A percentile compares a stretch with the other conserved stretches of the same genome.
Evolutionary conservation across 2,888 invertebrate species (phyloP).

Genomic region (Baronia brevicornis): DNA sequence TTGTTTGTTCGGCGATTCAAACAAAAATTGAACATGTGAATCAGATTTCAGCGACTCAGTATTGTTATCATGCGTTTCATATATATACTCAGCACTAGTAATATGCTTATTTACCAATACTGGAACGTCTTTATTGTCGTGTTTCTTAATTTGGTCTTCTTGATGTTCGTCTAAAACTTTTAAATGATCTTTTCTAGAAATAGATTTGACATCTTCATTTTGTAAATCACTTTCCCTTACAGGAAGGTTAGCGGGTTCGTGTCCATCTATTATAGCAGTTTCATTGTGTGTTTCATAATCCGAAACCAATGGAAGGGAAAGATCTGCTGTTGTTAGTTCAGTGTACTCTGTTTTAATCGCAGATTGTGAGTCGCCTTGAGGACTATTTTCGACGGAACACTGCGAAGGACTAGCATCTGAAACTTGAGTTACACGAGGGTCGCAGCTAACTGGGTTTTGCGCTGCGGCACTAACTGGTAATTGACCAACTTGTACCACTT

Average conservation of each 20-base stretch:
- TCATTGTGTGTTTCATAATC: slow-evolving; percentile 47
- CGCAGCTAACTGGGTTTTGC: slow-evolving; percentile 64
- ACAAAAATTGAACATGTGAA: slow-evolving; percentile 19
- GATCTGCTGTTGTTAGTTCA: slow-evolving; percentile 62
- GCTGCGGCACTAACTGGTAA: slow-evolving; percentile 61
- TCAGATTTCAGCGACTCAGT: slow-evolving; percentile 18
- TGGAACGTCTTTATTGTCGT: slow-evolving; percentile 29
- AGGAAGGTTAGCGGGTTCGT: slow-evolving; percentile 29
- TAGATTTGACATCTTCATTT: slow-evolving; percentile 41
- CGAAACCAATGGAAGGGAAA: slow-evolving; percentile 49
- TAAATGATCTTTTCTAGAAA: slow-evolving; percentile 43
- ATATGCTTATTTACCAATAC: slow-evolving; percentile 23
- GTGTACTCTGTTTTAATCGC: slow-evolving; percentile 62
- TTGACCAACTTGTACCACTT: slow-evolving; percentile 77
- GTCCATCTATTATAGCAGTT: slow-evolving; percentile 29
- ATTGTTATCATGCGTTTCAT: slow-evolving; percentile 24
- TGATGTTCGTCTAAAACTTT: slow-evolving; percentile 45
- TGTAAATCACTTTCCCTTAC: slow-evolving; percentile 33
- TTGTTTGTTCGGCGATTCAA: slow-evolving; percentile 20
- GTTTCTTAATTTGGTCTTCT: slow-evolving; percentile 31
- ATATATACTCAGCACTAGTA: slow-evolving; percentile 32
- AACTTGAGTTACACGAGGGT: slow-evolving; percentile 65
- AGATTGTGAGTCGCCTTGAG: slow-evolving; percentile 47
- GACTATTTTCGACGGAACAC: slow-evolving; percentile 54
- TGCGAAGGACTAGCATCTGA: slow-evolving; percentile 62